These are phyloP conservation scores for Dendrolimus kikuchii DNA, from an alignment of 1,140 invertebrate species.

Conservation along the genomic window DNA sequence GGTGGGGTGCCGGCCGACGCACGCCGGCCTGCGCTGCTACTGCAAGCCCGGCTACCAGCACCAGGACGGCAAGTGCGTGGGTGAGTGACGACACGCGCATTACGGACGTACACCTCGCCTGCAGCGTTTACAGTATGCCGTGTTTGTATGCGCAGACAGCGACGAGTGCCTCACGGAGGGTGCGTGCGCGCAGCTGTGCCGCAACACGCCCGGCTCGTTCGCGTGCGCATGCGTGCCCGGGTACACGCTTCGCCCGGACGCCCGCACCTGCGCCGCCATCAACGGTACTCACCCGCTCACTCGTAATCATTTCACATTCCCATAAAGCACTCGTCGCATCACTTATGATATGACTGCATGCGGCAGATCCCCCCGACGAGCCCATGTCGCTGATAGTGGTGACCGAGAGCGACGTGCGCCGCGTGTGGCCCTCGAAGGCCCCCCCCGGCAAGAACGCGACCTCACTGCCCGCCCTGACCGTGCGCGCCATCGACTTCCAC, in stretches of 20 bases:
- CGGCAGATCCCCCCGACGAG: conserved; percentile 27
- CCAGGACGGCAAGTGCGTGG: conserved; percentile 75
- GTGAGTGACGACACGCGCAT: conserved; percentile 48
- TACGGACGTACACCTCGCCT: neutral
- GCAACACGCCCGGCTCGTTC: conserved; percentile 80
- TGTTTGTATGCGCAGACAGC: conserved; percentile 71
- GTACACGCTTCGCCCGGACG: conserved; percentile 74
- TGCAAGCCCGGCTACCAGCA: conserved; percentile 82
- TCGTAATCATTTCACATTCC: neutral
- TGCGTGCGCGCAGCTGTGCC: conserved; percentile 86
- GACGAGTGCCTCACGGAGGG: conserved; percentile 83
- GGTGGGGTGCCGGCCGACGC: conserved; percentile 78
- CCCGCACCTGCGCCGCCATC: conserved; percentile 74
- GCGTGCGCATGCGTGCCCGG: conserved; percentile 84
- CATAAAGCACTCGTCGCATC: neutral
- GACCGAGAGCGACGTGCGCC: conserved; percentile 32
- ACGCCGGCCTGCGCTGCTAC: conserved; percentile 81
- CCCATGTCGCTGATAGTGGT: conserved; percentile 40
- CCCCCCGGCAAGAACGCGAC: conserved; percentile 7
- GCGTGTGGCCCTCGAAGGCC: conserved; percentile 21
- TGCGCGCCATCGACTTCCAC: conserved; percentile 41
- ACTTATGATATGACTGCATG: no score
- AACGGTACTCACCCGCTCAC: conserved; percentile 74
- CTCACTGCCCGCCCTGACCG: conserved; percentile 36
- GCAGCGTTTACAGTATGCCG: neutral